These are phyloP conservation scores for Echinarachnius parma DNA, from an alignment of 53 echinoderm and acorn worm species.

Conservation along the genomic window DNA sequence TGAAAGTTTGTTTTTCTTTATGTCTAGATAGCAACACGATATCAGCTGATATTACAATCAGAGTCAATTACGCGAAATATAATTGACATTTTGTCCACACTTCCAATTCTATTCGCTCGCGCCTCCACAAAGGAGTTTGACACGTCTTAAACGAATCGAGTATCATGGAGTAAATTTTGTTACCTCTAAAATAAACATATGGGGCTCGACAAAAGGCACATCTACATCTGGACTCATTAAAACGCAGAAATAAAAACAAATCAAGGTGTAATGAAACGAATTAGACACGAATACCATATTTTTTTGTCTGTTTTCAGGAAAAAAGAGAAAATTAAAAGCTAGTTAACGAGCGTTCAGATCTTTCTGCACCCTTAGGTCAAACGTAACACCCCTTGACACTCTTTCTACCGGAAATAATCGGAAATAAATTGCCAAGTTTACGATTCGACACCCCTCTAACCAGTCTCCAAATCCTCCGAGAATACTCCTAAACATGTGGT, in stretches of 20 bases:
- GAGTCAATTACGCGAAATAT: too few species aligned
- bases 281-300: not conserved
- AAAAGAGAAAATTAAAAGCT: not conserved
- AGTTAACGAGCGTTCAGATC: not conserved
- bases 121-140: too few species aligned
- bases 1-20: too few species aligned
- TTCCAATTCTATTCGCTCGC: too few species aligned
- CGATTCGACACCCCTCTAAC: conserved; percentile 32
- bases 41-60: too few species aligned
- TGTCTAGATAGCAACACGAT: too few species aligned
- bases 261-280: too few species aligned
- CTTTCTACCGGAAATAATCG: conserved; percentile 7
- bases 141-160: too few species aligned
- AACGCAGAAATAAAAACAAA: not conserved
- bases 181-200: too few species aligned
- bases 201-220: too few species aligned
- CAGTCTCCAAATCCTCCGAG: conserved; percentile 5
- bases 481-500: not conserved
- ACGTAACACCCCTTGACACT: conserved; percentile 5
- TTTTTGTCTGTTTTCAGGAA: not conserved
- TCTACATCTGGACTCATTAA: not conserved
- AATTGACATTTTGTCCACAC: too few species aligned
- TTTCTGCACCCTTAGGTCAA: conserved; percentile 16
- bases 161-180: too few species aligned
- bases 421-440: conserved; percentile 26